Percentiles rank a stretch among this genome's conserved stretches.
These are phyloP conservation scores for Varanus salvator DNA, from an alignment of 2,113 vertebrate species.

Conservation along the genomic window DNA sequence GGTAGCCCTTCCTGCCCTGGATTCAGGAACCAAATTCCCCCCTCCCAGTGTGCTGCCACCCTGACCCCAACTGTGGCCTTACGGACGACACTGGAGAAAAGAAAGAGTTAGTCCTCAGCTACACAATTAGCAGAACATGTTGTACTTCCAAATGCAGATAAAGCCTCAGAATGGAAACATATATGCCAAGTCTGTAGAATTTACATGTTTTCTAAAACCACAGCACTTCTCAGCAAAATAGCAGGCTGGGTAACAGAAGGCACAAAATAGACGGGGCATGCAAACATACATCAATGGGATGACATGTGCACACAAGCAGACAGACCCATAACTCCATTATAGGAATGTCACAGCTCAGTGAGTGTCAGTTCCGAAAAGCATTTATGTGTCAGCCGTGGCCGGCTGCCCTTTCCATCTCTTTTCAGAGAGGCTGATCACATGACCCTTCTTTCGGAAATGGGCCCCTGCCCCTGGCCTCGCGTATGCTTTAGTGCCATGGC, in stretches of 20 bases:
- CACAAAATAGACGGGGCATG: neutral
- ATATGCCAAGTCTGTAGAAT: neutral
- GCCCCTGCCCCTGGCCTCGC: neutral
- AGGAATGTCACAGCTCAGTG: constrained; percentile 19
- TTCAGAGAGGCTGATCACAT: neutral
- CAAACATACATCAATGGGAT: constrained; percentile 4
- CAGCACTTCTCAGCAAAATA: neutral
- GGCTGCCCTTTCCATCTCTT: constrained; percentile 10
- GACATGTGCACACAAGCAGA: constrained; percentile 12
- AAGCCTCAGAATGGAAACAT: neutral
- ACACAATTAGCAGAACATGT: too few species aligned
- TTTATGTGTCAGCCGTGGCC: neutral
- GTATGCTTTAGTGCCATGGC: neutral
- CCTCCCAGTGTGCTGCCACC: too few species aligned
- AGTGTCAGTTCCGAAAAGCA: constrained; percentile 5
- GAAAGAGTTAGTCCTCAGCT: too few species aligned
- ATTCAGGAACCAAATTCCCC: too few species aligned
- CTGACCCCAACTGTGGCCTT: too few species aligned
- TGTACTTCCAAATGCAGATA: neutral
- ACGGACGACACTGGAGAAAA: too few species aligned
- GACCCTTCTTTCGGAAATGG: neutral
- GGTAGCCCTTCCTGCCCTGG: too few species aligned
- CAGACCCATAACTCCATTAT: constrained; percentile 14
- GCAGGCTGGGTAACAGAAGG: neutral
- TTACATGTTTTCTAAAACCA: neutral